Evolutionary conservation across 2,888 invertebrate genomes (phyloP).

Genomic region (Lasioglossum lativentre): DNA sequence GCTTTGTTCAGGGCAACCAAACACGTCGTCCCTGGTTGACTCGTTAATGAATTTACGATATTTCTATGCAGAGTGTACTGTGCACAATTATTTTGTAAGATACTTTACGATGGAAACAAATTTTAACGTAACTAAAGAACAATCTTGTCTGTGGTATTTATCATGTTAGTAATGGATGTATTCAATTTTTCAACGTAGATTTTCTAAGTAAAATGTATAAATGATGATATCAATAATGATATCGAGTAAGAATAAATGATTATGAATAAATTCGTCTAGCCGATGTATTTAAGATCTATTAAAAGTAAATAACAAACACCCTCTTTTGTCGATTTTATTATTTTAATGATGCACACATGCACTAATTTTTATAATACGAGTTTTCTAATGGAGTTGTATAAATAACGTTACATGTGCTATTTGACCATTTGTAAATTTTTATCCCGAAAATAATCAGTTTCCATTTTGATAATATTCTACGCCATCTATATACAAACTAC

Average conservation of each 20-base stretch:
- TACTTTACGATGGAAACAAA: slow-evolving; percentile 8
- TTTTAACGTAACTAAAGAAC: neutral
- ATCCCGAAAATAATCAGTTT: neutral
- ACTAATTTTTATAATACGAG: neutral
- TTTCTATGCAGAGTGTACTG: slow-evolving; percentile 33
- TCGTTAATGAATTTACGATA: slow-evolving; percentile 1
- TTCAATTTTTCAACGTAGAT: slow-evolving; percentile 14
- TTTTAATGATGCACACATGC: neutral
- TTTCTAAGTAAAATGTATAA: slow-evolving; percentile 33
- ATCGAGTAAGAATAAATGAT: slow-evolving; percentile 9
- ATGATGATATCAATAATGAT: slow-evolving; percentile 17
- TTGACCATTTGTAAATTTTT: neutral
- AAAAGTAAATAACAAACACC: neutral
- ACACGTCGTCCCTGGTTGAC: neutral
- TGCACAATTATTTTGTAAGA: slow-evolving; percentile 42
- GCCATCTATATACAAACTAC: neutral
- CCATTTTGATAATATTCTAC: neutral
- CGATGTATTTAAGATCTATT: neutral
- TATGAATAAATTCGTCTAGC: no score
- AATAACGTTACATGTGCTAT: neutral
- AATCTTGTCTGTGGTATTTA: slow-evolving; percentile 39
- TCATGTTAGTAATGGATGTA: slow-evolving; percentile 12
- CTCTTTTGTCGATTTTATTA: neutral
- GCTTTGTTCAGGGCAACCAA: slow-evolving; percentile 29
- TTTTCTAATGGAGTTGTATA: neutral